phyloP scores from a whole-genome alignment of 23 tunicate species.

The Halocynthia roretzi region DNA sequence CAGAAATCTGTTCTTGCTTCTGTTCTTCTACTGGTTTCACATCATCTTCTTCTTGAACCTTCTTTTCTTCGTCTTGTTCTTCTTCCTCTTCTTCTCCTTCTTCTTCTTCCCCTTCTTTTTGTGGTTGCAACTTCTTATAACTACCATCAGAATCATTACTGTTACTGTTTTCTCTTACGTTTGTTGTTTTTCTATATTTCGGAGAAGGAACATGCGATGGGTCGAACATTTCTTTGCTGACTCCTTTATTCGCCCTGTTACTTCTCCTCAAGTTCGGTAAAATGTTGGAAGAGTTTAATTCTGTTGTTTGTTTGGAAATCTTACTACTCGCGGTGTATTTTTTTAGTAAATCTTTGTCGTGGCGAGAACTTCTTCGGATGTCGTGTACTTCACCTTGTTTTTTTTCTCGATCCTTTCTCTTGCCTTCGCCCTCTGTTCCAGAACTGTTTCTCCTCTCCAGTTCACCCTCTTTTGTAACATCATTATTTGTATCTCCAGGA shows the following conservation, averaged over 20 bases:
- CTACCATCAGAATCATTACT: background rate
- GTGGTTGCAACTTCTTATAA: background rate
- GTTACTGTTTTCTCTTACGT: constrained; percentile 8
- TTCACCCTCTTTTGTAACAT: background rate
- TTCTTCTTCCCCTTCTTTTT: background rate
- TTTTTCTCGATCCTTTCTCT: no score
- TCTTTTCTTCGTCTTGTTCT: constrained; percentile 1
- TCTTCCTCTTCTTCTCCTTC: background rate
- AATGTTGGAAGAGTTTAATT: background rate
- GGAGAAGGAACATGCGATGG: constrained; percentile 67
- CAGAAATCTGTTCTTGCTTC: background rate
- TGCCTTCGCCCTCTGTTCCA: no score
- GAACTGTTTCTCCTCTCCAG: no score
- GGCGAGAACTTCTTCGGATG: background rate
- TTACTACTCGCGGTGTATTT: background rate
- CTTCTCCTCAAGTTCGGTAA: constrained; percentile 29
- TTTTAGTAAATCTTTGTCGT: constrained; percentile 4
- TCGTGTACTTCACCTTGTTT: background rate
- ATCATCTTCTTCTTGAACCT: background rate
- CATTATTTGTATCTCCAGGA: background rate
- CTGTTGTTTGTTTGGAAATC: background rate
- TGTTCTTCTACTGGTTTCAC: constrained; percentile 9
- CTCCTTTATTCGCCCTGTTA: constrained; percentile 58
- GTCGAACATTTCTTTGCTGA: constrained; percentile 62
- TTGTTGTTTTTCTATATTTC: constrained; percentile 17